Evolutionary conservation across 2,888 invertebrate species (phyloP).

Genomic region (Platypus cylindrus): DNA sequence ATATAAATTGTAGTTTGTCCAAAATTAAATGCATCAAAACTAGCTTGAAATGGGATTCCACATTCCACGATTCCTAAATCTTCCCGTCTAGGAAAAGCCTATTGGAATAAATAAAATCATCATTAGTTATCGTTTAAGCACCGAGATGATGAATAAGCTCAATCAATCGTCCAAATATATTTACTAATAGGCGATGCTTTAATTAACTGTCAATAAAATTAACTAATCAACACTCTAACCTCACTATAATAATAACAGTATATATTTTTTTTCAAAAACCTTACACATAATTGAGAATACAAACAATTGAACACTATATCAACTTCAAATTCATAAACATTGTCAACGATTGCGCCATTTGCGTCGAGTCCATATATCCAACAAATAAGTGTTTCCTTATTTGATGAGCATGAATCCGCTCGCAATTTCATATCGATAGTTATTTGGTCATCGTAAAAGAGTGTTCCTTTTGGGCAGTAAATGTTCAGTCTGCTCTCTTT

Average conservation of each 20-base stretch:
- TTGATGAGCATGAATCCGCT: constrained; percentile 17
- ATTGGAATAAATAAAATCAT: too few species aligned
- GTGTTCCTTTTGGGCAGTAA: too few species aligned
- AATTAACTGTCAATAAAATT: too few species aligned
- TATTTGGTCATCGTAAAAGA: too few species aligned
- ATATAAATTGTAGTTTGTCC: constrained; percentile 32
- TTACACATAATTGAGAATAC: constrained; percentile 23
- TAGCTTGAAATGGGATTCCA: constrained; percentile 21
- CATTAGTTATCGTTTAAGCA: too few species aligned
- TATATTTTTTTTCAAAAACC: constrained; percentile 7
- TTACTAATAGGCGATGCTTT: too few species aligned
- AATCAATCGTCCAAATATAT: too few species aligned
- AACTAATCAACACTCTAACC: too few species aligned
- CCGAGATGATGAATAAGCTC: too few species aligned
- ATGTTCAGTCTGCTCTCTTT: too few species aligned
- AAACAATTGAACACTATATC: constrained; percentile 14
- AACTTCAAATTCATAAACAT: constrained; percentile 15
- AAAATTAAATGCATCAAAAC: constrained; percentile 34
- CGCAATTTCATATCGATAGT: background rate
- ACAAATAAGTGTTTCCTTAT: constrained; percentile 13
- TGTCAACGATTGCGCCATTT: constrained; percentile 18
- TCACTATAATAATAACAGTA: too few species aligned
- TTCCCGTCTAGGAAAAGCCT: constrained; percentile 32
- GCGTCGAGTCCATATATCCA: constrained; percentile 16
- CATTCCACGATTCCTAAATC: constrained; percentile 28